These are phyloP conservation scores for Crenichthys baileyi DNA, from an alignment of 2,797 vertebrate genomes.

Conservation along the genomic window DNA sequence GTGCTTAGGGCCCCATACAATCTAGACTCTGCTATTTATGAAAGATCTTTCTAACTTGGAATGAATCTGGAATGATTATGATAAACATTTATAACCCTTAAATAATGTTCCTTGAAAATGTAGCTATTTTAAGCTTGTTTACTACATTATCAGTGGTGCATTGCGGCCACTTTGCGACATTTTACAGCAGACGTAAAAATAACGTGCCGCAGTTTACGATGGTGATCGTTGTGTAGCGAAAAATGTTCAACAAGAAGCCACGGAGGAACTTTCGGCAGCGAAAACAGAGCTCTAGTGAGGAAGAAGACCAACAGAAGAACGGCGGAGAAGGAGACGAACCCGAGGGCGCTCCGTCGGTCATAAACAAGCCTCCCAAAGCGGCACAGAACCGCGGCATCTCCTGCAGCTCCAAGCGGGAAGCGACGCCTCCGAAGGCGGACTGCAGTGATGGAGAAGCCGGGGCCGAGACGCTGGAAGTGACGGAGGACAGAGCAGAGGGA, in stretches of 20 bases:
- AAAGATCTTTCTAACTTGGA: neutral
- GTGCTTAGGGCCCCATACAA: no score
- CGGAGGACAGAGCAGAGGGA: slow-evolving; percentile 15
- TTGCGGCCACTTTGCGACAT: slow-evolving; percentile 46
- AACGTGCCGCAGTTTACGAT: neutral
- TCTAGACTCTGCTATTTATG: neutral
- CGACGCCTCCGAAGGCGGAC: slow-evolving; percentile 41
- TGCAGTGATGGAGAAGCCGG: slow-evolving; percentile 54
- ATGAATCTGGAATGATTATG: neutral
- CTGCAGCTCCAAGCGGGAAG: slow-evolving; percentile 71
- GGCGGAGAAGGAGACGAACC: slow-evolving; percentile 9
- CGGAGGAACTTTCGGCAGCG: slow-evolving; percentile 82
- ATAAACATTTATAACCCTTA: neutral
- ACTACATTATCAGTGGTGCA: slow-evolving; percentile 34
- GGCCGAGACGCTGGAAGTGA: slow-evolving; percentile 22
- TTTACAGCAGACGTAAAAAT: slow-evolving; percentile 29
- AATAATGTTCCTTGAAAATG: neutral
- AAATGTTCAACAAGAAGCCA: slow-evolving; percentile 83
- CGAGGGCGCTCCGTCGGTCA: neutral
- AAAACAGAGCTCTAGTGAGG: slow-evolving; percentile 79
- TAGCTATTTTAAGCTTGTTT: neutral
- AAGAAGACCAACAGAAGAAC: slow-evolving; percentile 68
- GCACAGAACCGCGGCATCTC: slow-evolving; percentile 69
- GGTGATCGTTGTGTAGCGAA: accelerated
- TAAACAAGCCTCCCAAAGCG: slow-evolving; percentile 43